Evolutionary conservation across 2,888 invertebrate species (phyloP).

Genomic region (Lasius fuliginosus): DNA sequence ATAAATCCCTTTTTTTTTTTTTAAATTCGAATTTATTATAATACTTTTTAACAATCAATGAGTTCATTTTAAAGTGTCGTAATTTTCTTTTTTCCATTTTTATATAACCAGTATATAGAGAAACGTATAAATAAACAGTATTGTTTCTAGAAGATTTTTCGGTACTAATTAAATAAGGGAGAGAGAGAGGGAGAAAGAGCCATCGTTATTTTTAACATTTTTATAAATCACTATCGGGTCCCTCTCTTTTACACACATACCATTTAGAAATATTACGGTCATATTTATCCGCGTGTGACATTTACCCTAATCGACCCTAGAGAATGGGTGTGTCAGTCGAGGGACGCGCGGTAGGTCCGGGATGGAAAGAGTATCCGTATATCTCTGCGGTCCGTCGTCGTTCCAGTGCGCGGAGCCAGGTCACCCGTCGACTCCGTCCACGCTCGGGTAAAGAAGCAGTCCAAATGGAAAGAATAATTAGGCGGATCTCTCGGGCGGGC

Average conservation of each 20-base stretch:
- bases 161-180: background rate
- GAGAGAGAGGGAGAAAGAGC: background rate
- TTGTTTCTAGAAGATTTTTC: constrained; percentile 8
- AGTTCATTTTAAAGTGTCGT: background rate
- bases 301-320: constrained; percentile 10
- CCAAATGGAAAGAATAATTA: constrained; percentile 74
- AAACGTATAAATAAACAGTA: background rate
- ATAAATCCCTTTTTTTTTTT: background rate
- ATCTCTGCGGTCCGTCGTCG: constrained; percentile 42
- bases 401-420: constrained; percentile 73
- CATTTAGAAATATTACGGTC: constrained; percentile 11
- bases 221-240: constrained; percentile 1
- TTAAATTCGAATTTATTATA: background rate
- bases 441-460: constrained; percentile 76
- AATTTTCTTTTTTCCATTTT: background rate
- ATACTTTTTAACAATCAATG: background rate
- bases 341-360: constrained; percentile 22
- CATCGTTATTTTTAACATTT: constrained; percentile 31
- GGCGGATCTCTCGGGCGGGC: constrained; percentile 61
- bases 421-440: constrained; percentile 70
- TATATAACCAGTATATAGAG: background rate
- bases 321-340: constrained; percentile 38
- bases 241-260: background rate
- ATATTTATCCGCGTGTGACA: constrained; percentile 37
- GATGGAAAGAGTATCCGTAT: constrained; percentile 8